phyloP scores from a whole-genome alignment of 2,797 vertebrate genomes.

The Alauda arvensis region DNA sequence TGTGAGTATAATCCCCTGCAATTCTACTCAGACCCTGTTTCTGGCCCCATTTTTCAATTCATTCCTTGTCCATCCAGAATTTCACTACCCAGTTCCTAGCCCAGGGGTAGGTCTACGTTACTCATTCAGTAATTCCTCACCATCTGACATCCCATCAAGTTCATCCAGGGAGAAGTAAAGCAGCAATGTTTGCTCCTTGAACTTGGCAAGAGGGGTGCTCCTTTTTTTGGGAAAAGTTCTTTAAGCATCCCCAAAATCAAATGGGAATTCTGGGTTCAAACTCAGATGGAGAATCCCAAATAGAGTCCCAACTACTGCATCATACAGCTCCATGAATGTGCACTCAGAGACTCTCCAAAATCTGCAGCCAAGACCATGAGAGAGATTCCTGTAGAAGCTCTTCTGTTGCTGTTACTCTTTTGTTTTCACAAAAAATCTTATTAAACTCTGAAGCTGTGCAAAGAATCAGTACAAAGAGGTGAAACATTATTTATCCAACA shows the following conservation, averaged over 20 bases:
- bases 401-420: background rate
- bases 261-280: background rate
- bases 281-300: background rate
- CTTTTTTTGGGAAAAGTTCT: background rate
- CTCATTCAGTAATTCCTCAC: background rate
- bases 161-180: background rate
- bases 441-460: background rate
- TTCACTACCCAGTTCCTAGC: background rate
- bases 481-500: accelerated
- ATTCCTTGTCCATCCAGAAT: background rate
- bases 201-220: background rate
- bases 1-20: background rate
- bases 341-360: background rate
- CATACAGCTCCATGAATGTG: accelerated
- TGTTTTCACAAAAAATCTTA: background rate
- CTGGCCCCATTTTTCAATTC: background rate
- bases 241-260: background rate
- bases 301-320: accelerated
- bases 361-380: background rate
- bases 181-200: background rate
- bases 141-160: background rate
- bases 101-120: background rate
- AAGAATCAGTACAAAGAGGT: accelerated
- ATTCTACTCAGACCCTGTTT: background rate
- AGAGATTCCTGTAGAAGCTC: background rate